phyloP scores from a whole-genome alignment of 2,113 vertebrate species.

The Perccottus glenii region DNA sequence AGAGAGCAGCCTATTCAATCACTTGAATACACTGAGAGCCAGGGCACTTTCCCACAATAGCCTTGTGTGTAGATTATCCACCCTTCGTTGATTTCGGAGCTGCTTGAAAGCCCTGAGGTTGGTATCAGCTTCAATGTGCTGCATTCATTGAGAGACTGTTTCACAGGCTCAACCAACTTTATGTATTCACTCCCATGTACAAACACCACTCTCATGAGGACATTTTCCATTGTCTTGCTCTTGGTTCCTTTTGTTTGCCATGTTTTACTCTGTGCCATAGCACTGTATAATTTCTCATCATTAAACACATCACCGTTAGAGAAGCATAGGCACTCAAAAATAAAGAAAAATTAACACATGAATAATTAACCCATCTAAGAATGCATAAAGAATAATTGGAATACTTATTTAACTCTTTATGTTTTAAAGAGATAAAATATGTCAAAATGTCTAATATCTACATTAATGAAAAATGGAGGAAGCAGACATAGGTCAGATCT shows the following conservation, averaged over 20 bases:
- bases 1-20: slow-evolving; percentile 54
- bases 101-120: slow-evolving; percentile 60
- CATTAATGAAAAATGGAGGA: not conserved
- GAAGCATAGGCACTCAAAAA: not conserved
- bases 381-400: not conserved
- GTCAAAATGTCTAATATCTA: not conserved
- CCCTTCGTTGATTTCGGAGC: slow-evolving; percentile 66
- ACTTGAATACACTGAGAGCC: slow-evolving; percentile 54
- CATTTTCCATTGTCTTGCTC: slow-evolving; percentile 37
- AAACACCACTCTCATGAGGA: slow-evolving; percentile 54
- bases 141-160: slow-evolving; percentile 45
- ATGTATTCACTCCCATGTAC: slow-evolving; percentile 66
- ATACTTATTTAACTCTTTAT: not conserved
- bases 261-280: slow-evolving; percentile 12
- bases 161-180: slow-evolving; percentile 72
- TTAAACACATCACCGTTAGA: not conserved
- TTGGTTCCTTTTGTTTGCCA: slow-evolving; percentile 37
- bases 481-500: not conserved
- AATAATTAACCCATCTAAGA: not conserved
- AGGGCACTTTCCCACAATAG: slow-evolving; percentile 68
- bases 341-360: not conserved
- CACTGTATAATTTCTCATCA: slow-evolving; percentile 6
- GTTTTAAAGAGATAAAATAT: not conserved
- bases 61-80: slow-evolving; percentile 70
- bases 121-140: slow-evolving; percentile 61